Base-by-base conservation (phyloP, 1,140 invertebrate genomes). In the Steinernema khuongi region DNA sequence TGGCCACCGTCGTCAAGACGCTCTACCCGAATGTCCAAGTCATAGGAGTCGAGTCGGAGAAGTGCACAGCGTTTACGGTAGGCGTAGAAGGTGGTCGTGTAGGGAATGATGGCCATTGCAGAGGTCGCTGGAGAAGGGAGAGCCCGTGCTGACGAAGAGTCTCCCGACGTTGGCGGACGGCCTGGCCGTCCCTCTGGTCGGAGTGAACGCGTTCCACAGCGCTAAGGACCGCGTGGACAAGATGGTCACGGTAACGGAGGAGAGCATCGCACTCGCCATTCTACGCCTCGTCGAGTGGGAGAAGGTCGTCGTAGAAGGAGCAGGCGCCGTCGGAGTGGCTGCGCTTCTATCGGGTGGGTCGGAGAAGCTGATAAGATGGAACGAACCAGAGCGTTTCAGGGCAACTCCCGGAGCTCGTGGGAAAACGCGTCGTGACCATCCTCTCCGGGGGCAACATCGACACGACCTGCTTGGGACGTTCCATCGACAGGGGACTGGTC, bases 371-470 rank as follows among this genome's bases (percentile, higher is more conserved):
- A 89, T 80, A 91, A 91, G 14, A 94, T 94, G 88, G 92, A 90
- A 92, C 93, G 83, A 18, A 44, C 2, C 29, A 75, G 2, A 33
- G n/a, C 28, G 28, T n/a, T 31, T 30, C n/a, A 69, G 19, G 28
- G 11, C 44, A 41, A 30, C 36, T 68, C 28, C 29, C 33, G 1
- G 36, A 77, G 72, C 36, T 79, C n/a, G 44, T 43, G 29, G 66
- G 33, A 1, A 41, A 72, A 22, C n/a, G 92, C 80, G 91, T 94
- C 7, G 93, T 93, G 0, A 87, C 93, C 28, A 88, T 91, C 31
- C 83, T 94, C 0, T 92, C 91, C 83, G 93, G 94, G 1, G 93
- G 93, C 30, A 96, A 96, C 87, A 95, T 96, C 69, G 93, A 95
- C 81, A 93, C 92, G 1, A 94, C 92, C 0, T 90, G 93, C 0